phyloP scores from a whole-genome alignment of 1,140 invertebrate genomes.

The Tachypleus tridentatus region DNA sequence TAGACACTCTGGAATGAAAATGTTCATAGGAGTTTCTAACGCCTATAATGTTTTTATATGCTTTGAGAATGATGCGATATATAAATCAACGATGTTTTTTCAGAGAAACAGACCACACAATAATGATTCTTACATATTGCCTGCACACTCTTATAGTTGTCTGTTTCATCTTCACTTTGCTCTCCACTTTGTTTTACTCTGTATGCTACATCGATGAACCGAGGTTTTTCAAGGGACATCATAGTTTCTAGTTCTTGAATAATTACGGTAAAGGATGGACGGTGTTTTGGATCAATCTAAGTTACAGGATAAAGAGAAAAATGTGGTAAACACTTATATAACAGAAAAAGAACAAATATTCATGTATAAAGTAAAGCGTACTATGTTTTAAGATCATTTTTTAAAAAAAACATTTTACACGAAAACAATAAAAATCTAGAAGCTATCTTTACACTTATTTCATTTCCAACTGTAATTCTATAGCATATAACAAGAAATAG shows the following conservation, averaged over 20 bases:
- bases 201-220: background rate
- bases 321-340: background rate
- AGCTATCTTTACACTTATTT: background rate
- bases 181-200: too few species aligned
- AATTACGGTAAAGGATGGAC: conserved; percentile 69
- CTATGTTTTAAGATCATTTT: background rate
- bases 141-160: conserved; percentile 19
- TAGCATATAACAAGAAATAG: conserved; percentile 1
- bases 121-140: conserved; percentile 17
- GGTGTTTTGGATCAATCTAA: conserved; percentile 71
- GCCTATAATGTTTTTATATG: too few species aligned
- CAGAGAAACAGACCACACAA: background rate
- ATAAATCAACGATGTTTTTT: too few species aligned
- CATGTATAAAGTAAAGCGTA: background rate
- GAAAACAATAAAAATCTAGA: background rate
- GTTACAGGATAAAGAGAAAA: conserved; percentile 28
- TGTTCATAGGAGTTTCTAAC: too few species aligned
- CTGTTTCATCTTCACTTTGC: conserved; percentile 11
- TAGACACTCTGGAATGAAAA: too few species aligned
- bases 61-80: too few species aligned
- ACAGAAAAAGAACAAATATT: background rate
- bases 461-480: background rate
- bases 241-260: conserved; percentile 43
- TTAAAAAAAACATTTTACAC: background rate
- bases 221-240: conserved; percentile 6